Evolutionary conservation across 2,113 vertebrate genomes (phyloP).

Genomic region (Bufo bufo): DNA sequence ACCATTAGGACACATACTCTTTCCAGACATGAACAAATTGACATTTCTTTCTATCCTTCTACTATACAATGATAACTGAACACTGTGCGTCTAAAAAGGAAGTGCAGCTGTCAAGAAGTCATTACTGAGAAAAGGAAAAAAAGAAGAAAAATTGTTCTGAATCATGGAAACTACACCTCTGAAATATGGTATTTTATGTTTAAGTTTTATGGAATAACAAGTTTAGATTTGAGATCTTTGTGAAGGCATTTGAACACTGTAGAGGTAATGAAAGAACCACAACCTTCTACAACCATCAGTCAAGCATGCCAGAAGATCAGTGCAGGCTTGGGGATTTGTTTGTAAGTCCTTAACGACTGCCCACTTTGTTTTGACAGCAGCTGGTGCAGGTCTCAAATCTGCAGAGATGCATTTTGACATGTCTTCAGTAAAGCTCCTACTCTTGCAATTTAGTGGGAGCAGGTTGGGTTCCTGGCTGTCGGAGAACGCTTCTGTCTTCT

Average conservation of each 20-base stretch:
- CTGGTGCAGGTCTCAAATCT: too few species aligned
- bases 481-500: too few species aligned
- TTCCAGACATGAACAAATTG: too few species aligned
- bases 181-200: not conserved
- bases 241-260: not conserved
- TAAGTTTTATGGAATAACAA: not conserved
- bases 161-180: not conserved
- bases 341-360: too few species aligned
- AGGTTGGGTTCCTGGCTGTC: too few species aligned
- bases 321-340: not conserved
- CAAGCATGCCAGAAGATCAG: not conserved
- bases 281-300: not conserved
- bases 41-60: too few species aligned
- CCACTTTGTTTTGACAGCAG: too few species aligned
- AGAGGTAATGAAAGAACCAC: not conserved
- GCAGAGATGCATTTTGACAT: too few species aligned
- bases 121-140: not conserved
- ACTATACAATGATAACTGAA: too few species aligned
- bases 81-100: not conserved
- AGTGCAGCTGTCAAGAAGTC: not conserved
- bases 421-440: too few species aligned
- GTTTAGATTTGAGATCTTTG: not conserved
- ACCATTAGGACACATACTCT: too few species aligned
- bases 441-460: too few species aligned
- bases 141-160: not conserved